Percentiles rank a stretch among this genome's conserved stretches.
phyloP scores from a whole-genome alignment of 2,113 vertebrate genomes.

The Ramphastos sulfuratus region DNA sequence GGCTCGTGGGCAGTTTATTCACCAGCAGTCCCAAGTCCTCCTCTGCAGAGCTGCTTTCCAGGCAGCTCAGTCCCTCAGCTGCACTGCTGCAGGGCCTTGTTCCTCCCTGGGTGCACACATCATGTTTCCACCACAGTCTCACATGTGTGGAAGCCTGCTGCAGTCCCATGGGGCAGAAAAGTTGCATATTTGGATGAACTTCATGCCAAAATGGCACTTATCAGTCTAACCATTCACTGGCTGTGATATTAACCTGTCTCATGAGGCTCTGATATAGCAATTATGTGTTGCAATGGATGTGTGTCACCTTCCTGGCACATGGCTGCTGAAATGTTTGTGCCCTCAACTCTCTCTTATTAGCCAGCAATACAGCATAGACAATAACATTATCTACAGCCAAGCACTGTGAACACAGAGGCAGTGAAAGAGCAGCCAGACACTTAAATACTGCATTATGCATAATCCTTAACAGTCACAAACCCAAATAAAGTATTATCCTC shows the following conservation, averaged over 20 bases:
- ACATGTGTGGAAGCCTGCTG: background rate
- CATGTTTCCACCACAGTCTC: background rate
- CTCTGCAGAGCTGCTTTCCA: too few species aligned
- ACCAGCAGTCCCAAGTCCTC: too few species aligned
- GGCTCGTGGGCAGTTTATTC: too few species aligned
- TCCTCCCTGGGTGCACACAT: background rate
- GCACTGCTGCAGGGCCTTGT: too few species aligned
- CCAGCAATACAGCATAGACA: background rate
- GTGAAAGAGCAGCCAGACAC: background rate
- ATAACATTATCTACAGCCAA: background rate
- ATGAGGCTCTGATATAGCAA: background rate
- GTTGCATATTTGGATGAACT: background rate
- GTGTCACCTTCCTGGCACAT: slow-evolving; percentile 10
- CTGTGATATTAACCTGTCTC: background rate
- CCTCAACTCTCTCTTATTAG: background rate
- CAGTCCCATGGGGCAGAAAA: background rate
- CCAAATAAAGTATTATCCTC: background rate
- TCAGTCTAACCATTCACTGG: background rate
- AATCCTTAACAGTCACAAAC: background rate
- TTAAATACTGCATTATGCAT: background rate
- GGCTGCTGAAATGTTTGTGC: background rate
- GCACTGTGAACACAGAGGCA: background rate
- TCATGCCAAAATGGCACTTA: background rate
- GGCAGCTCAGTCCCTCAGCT: too few species aligned
- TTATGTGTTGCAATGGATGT: background rate